Evolutionary conservation across 2,113 vertebrate genomes (phyloP).

Genomic region (Lagopus muta): DNA sequence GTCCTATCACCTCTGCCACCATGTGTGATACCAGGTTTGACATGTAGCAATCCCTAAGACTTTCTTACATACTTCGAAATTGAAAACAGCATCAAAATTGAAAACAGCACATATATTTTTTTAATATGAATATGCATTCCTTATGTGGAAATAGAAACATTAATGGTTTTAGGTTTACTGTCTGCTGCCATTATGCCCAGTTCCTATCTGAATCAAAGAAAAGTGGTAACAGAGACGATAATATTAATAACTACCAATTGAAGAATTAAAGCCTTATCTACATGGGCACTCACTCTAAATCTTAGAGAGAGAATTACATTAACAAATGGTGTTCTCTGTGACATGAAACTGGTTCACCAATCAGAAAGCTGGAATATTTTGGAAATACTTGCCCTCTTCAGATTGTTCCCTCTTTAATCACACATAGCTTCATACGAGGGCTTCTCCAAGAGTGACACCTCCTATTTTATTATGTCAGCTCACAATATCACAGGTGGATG

Average conservation of each 20-base stretch:
- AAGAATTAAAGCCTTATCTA: not conserved
- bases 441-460: no score
- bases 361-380: not conserved
- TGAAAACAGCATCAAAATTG: not conserved
- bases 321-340: accelerated
- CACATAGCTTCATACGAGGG: not conserved
- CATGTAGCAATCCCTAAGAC: not conserved
- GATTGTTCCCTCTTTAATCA: not conserved
- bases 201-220: not conserved
- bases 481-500: no score
- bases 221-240: not conserved
- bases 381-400: not conserved
- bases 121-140: not conserved
- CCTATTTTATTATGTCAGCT: no score
- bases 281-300: not conserved
- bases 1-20: not conserved
- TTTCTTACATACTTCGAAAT: not conserved
- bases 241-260: not conserved
- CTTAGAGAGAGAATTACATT: not conserved
- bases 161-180: not conserved
- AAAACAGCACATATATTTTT: not conserved
- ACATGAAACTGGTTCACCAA: not conserved
- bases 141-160: not conserved
- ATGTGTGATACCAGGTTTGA: not conserved
- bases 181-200: not conserved